Conservation (phyloP, 2,797 vertebrate species). For the Prionace glauca region DNA sequence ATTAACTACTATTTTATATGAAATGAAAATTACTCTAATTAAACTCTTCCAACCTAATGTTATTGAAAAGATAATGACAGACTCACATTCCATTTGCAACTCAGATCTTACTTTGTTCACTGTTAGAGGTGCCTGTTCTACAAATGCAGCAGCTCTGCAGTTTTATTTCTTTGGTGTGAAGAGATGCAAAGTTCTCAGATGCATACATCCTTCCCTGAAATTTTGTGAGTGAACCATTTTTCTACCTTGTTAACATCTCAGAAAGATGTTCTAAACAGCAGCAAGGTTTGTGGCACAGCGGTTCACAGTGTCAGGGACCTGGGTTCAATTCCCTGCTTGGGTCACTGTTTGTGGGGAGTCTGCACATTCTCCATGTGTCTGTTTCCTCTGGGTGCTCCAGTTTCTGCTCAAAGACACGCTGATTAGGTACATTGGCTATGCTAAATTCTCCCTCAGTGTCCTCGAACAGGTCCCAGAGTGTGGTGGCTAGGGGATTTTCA, state of each 20-base stretch:
- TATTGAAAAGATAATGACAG: conserved; percentile 30
- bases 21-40: conserved; percentile 32
- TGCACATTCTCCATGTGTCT: too few species aligned
- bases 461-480: too few species aligned
- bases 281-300: background rate
- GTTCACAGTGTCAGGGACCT: too few species aligned
- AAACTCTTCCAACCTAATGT: background rate
- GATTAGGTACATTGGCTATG: too few species aligned
- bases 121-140: background rate
- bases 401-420: too few species aligned
- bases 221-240: background rate
- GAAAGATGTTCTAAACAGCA: background rate
- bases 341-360: too few species aligned
- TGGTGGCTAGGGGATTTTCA: too few species aligned
- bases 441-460: too few species aligned
- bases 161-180: background rate
- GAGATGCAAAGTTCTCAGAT: background rate
- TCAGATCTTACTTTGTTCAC: background rate
- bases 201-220: background rate
- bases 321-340: too few species aligned
- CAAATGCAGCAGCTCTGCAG: background rate
- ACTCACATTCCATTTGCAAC: background rate
- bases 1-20: conserved; percentile 13
- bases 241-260: background rate
- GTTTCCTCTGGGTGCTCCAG: too few species aligned